Evolutionary conservation across 2,797 vertebrate genomes (phyloP).

Genomic region (Salarias fasciatus): DNA sequence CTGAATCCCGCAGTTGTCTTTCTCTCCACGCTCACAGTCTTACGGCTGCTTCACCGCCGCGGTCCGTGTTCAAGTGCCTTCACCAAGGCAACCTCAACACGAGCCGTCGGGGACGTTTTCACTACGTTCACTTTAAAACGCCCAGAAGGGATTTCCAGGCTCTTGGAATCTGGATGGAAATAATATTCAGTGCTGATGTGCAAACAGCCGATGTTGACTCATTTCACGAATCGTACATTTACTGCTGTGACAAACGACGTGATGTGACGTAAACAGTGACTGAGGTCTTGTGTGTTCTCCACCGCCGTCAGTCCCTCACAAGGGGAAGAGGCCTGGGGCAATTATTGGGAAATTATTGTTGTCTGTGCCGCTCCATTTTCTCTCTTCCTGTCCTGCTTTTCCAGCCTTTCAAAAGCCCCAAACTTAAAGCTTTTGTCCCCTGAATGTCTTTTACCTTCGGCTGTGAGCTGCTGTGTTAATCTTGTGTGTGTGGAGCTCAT

Average conservation of each 20-base stretch:
- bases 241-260: conserved; percentile 33
- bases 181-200: conserved; percentile 5
- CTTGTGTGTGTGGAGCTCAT: conserved; percentile 4
- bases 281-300: conserved; percentile 11
- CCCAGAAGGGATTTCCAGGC: conserved; percentile 4
- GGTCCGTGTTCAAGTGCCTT: conserved; percentile 54
- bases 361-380: neutral
- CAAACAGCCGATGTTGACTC: conserved; percentile 10
- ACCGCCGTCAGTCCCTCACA: neutral
- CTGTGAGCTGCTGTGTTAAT: conserved; percentile 23
- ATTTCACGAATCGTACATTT: conserved; percentile 23
- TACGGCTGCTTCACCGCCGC: neutral
- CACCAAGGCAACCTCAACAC: conserved; percentile 56
- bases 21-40: neutral
- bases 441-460: neutral
- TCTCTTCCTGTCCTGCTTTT: neutral
- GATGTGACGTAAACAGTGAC: conserved; percentile 8
- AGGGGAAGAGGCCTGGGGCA: neutral
- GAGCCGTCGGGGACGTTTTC: conserved; percentile 27
- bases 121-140: conserved; percentile 30
- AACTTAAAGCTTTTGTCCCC: conserved; percentile 5
- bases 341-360: conserved; percentile 3
- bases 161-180: neutral
- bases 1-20: conserved; percentile 2
- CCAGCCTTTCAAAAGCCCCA: conserved; percentile 4